These are phyloP conservation scores for Eupithecia subfuscata DNA, from an alignment of 2,888 invertebrate species.

Conservation along the genomic window DNA sequence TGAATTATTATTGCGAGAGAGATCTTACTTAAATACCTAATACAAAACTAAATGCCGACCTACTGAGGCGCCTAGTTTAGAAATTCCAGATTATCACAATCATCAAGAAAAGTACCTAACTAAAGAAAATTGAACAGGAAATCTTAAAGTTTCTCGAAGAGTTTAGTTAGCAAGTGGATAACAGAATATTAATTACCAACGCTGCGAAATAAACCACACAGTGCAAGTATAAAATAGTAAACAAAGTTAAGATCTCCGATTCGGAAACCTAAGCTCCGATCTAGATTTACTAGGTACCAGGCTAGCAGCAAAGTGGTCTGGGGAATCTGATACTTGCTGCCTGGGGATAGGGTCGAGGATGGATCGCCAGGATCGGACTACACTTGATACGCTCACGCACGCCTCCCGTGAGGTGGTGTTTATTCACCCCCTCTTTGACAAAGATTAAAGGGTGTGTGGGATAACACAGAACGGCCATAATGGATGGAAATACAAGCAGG, in stretches of 20 bases:
- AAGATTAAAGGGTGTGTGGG: conserved; percentile 49
- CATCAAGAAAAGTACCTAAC: background rate
- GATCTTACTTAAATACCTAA: background rate
- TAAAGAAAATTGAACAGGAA: background rate
- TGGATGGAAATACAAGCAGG: conserved; percentile 25
- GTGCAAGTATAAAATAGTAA: conserved; percentile 44
- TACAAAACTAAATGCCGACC: background rate
- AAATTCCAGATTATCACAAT: background rate
- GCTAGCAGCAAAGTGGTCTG: conserved; percentile 33
- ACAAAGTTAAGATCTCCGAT: conserved; percentile 56
- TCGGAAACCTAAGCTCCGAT: conserved; percentile 62
- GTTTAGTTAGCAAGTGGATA: background rate
- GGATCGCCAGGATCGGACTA: conserved; percentile 47
- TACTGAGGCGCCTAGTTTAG: too few species aligned
- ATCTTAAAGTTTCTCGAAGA: background rate
- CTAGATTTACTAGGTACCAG: conserved; percentile 58
- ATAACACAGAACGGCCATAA: conserved; percentile 33
- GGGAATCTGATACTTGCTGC: conserved; percentile 43
- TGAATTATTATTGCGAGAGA: background rate
- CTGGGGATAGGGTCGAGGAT: conserved; percentile 34
- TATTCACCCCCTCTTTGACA: conserved; percentile 65
- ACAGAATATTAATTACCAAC: conserved; percentile 17
- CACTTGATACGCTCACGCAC: conserved; percentile 71
- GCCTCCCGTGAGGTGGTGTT: conserved; percentile 72
- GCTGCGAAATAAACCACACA: conserved; percentile 26